Percentiles rank a stretch among this genome's conserved stretches.
These are phyloP conservation scores for Zosterops pallidus DNA, from an alignment of 2,113 vertebrate species.

Conservation along the genomic window DNA sequence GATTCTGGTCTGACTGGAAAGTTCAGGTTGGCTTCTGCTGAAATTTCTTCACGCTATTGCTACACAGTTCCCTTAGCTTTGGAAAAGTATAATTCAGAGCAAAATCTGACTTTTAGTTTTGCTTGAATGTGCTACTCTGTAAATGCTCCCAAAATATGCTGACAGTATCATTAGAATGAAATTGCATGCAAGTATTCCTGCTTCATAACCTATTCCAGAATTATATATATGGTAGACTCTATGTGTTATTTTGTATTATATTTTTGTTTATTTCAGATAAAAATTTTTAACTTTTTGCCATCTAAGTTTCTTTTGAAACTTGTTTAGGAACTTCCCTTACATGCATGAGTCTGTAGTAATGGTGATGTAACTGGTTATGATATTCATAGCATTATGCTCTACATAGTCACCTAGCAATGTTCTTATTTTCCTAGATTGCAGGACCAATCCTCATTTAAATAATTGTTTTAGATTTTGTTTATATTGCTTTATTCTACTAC, in stretches of 20 bases:
- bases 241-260: neutral
- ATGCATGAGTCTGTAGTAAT: neutral
- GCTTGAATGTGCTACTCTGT: neutral
- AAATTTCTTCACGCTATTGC: neutral
- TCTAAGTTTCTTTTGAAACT: neutral
- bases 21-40: neutral
- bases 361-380: neutral
- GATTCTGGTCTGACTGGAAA: neutral
- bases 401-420: neutral
- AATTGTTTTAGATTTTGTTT: neutral
- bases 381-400: neutral
- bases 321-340: neutral
- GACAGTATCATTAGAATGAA: neutral
- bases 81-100: neutral
- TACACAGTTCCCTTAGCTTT: neutral
- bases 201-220: neutral
- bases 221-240: neutral
- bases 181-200: fast-evolving
- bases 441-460: neutral
- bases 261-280: neutral
- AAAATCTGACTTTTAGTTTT: neutral
- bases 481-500: neutral
- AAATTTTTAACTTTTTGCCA: neutral
- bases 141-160: neutral
- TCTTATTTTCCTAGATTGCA: neutral